Evolutionary conservation across 1,140 invertebrate genomes (phyloP).

Genomic region (Cotesia chilonis): DNA sequence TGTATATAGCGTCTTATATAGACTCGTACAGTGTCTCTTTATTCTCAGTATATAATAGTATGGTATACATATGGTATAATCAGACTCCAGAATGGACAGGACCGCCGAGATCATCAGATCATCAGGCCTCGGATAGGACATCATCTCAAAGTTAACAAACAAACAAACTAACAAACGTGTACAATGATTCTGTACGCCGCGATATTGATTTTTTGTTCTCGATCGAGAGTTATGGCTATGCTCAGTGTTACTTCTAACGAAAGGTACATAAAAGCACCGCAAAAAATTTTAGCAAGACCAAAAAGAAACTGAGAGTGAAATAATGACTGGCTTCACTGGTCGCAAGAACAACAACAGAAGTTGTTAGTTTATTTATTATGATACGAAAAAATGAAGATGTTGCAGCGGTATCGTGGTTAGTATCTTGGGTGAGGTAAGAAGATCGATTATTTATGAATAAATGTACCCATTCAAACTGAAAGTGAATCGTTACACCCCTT

Average conservation of each 20-base stretch:
- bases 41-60: too few species aligned
- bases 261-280: not conserved
- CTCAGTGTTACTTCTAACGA: conserved; percentile 25
- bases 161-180: conserved; percentile 6
- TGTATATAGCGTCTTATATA: not conserved
- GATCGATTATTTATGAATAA: too few species aligned
- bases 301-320: conserved; percentile 31
- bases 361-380: conserved; percentile 6
- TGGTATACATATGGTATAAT: too few species aligned
- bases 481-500: too few species aligned
- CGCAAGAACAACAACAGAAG: conserved; percentile 4
- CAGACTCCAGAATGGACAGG: too few species aligned
- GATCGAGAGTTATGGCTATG: conserved; percentile 14
- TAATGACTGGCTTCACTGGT: conserved; percentile 39
- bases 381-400: conserved; percentile 16
- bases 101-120: too few species aligned
- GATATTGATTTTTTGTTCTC: not conserved
- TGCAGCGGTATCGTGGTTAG: not conserved
- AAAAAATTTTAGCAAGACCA: too few species aligned
- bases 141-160: not conserved
- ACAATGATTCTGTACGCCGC: too few species aligned
- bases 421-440: too few species aligned
- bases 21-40: not conserved
- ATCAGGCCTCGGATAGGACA: not conserved
- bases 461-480: too few species aligned